Conservation (phyloP, 2,113 vertebrate species). For the Numida meleagris region DNA sequence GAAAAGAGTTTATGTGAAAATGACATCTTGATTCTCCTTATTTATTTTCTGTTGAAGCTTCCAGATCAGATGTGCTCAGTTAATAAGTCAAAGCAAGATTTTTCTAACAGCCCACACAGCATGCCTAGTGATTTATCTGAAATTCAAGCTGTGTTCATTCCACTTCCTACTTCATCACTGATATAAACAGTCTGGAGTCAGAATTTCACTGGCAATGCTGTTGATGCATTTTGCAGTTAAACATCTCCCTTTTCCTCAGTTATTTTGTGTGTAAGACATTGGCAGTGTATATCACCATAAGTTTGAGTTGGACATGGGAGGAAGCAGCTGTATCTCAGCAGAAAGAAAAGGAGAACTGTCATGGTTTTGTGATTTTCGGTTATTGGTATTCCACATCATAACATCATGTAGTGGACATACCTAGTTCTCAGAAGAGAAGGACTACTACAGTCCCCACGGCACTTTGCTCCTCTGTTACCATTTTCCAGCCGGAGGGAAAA, state of each 20-base stretch:
- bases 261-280: neutral
- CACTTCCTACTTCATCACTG: neutral
- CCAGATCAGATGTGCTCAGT: neutral
- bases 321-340: neutral
- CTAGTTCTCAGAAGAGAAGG: too few relatives aligned
- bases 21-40: neutral
- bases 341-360: neutral
- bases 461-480: too few relatives aligned
- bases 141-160: constrained; percentile 29
- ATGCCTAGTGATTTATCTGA: constrained; percentile 4
- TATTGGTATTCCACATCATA: too few relatives aligned
- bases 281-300: neutral
- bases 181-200: neutral
- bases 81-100: constrained; percentile 14
- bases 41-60: neutral
- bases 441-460: too few relatives aligned
- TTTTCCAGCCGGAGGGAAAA: too few relatives aligned
- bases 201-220: neutral
- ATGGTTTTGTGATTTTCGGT: too few relatives aligned
- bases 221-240: neutral
- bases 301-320: neutral
- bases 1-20: neutral
- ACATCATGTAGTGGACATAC: too few relatives aligned
- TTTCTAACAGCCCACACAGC: neutral
- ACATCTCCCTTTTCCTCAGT: neutral